These are phyloP conservation scores for Heliconius aoede DNA, from an alignment of 2,888 invertebrate genomes.

Conservation along the genomic window DNA sequence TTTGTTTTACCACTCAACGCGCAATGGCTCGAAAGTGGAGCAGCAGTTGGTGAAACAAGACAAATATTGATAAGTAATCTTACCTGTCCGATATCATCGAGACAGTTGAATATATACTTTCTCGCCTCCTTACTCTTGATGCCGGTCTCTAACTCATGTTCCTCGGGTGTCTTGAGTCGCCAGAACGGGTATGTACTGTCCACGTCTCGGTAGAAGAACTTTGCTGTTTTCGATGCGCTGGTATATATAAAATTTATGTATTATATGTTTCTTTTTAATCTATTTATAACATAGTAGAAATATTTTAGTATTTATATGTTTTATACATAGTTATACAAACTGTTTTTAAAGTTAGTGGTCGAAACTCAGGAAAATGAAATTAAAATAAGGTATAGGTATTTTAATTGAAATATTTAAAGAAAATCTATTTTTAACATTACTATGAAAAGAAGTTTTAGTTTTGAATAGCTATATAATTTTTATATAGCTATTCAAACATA, in stretches of 20 bases:
- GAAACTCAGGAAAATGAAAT: too few species aligned
- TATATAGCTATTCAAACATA: too few species aligned
- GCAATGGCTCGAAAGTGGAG: neutral
- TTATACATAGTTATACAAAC: neutral
- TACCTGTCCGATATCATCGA: slow-evolving; percentile 97
- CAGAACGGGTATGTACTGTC: slow-evolving; percentile 95
- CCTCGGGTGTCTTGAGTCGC: slow-evolving; percentile 97
- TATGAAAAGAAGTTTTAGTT: too few species aligned
- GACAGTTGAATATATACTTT: slow-evolving; percentile 99
- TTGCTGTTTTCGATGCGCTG: slow-evolving; percentile 98
- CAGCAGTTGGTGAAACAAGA: neutral
- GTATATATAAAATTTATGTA: neutral
- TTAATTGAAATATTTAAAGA: too few species aligned
- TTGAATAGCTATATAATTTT: too few species aligned
- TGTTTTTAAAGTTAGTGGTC: too few species aligned
- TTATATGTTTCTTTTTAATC: neutral
- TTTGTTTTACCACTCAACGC: neutral
- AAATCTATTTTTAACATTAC: too few species aligned
- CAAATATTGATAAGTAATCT: slow-evolving; percentile 4
- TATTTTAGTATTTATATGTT: neutral
- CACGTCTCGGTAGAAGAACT: slow-evolving; percentile 98
- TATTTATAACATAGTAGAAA: neutral
- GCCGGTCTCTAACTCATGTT: slow-evolving; percentile 98
- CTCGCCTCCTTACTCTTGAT: slow-evolving; percentile 99
- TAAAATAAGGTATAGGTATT: neutral